These are phyloP conservation scores for Geopemphigus sp. DNA, from an alignment of 1,140 invertebrate species.

Conservation along the genomic window DNA sequence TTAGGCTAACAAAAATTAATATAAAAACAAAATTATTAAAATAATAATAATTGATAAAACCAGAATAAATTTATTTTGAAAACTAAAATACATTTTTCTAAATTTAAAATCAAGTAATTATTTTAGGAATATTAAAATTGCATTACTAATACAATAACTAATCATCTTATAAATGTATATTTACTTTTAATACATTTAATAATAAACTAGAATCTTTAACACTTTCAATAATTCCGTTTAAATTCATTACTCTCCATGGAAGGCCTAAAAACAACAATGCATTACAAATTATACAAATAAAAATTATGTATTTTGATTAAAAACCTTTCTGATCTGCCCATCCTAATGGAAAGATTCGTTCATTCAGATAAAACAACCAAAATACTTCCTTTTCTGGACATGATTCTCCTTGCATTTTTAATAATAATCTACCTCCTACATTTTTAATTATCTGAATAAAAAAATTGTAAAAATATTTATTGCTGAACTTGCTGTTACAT, in stretches of 20 bases:
- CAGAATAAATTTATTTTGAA: background rate
- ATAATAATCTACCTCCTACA: slow-evolving; percentile 34
- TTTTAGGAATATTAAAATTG: background rate
- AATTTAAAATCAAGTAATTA: too few species aligned
- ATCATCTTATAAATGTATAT: background rate
- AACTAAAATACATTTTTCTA: background rate
- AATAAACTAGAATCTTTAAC: background rate
- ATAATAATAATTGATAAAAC: background rate
- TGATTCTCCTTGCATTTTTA: slow-evolving; percentile 24
- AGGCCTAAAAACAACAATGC: background rate
- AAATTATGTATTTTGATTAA: slow-evolving; percentile 1
- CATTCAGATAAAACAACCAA: slow-evolving; percentile 42
- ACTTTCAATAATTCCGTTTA: background rate
- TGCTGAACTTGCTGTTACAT: background rate
- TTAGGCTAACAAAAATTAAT: slow-evolving; percentile 23
- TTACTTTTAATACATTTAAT: slow-evolving; percentile 31
- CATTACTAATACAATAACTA: background rate
- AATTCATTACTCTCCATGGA: slow-evolving; percentile 45
- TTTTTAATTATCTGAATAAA: slow-evolving; percentile 8
- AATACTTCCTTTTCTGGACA: slow-evolving; percentile 25
- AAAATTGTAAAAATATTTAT: background rate
- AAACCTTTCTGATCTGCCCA: slow-evolving; percentile 48
- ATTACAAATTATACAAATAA: background rate
- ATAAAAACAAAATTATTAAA: background rate
- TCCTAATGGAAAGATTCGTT: slow-evolving; percentile 40